Evolutionary conservation across 1,140 invertebrate genomes (phyloP).

Genomic region (Drosophila kikkawai): DNA sequence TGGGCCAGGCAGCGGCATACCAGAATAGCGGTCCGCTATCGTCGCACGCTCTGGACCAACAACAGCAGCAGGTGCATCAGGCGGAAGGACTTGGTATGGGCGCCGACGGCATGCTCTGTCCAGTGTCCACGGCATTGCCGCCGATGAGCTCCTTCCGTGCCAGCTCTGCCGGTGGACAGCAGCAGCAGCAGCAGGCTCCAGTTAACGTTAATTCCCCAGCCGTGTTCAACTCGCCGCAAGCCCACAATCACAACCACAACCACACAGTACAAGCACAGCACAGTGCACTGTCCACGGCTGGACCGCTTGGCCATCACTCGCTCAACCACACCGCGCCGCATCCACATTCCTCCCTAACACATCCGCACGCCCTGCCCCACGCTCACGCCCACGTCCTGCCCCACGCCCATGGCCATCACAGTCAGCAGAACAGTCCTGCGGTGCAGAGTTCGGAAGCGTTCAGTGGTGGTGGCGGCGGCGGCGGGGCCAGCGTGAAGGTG

Average conservation of each 20-base stretch:
- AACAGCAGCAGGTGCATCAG: conserved; percentile 66
- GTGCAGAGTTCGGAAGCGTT: conserved; percentile 89
- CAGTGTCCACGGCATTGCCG: conserved; percentile 90
- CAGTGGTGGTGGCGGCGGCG: conserved; percentile 85
- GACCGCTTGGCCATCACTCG: conserved; percentile 86
- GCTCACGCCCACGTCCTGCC: conserved; percentile 76
- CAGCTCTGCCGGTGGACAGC: conserved; percentile 80
- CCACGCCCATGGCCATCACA: conserved; percentile 84
- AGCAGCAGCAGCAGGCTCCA: conserved; percentile 47
- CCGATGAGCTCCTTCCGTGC: conserved; percentile 95
- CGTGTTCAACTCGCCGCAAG: conserved; percentile 85
- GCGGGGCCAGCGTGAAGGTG: conserved; percentile 57
- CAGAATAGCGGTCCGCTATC: conserved; percentile 69
- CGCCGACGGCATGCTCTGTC: conserved; percentile 78
- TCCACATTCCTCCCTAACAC: conserved; percentile 50
- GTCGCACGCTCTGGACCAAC: conserved; percentile 65
- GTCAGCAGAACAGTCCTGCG: conserved; percentile 84
- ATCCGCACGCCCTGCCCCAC: conserved; percentile 78
- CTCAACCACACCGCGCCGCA: conserved; percentile 70
- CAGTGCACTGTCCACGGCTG: conserved; percentile 85
- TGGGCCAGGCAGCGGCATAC: conserved; percentile 68
- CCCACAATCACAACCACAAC: conserved; percentile 81
- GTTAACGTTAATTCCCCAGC: conserved; percentile 69
- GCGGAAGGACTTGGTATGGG: conserved; percentile 67
- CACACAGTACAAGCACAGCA: conserved; percentile 82